A percentile compares a stretch with the other conserved stretches of the same genome.
phyloP scores from a whole-genome alignment of 2,888 invertebrate genomes.

The Tolmerus cingulatus region DNA sequence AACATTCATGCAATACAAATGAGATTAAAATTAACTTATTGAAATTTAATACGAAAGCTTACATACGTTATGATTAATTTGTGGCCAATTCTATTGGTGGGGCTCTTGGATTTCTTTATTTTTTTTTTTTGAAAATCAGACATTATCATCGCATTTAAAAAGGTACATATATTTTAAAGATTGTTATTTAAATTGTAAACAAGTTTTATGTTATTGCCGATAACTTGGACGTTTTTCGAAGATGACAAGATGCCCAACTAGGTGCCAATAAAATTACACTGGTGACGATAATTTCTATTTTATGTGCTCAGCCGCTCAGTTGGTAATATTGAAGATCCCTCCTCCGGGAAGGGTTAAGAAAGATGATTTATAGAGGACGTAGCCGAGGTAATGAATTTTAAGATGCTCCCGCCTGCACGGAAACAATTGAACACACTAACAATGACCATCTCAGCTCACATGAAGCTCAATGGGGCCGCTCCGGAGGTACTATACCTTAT shows the following conservation, averaged over 20 bases:
- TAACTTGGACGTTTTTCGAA: neutral
- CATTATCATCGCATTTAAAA: no score
- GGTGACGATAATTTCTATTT: neutral
- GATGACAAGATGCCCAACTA: neutral
- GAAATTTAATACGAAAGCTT: no score
- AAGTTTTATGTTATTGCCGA: no score
- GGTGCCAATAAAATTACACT: neutral
- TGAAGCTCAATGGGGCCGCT: neutral
- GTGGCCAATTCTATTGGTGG: no score
- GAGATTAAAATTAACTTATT: no score
- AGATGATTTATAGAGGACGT: slow-evolving; percentile 30
- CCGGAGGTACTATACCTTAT: neutral
- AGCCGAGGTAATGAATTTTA: slow-evolving; percentile 37
- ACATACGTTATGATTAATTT: no score
- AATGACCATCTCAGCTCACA: slow-evolving; percentile 24
- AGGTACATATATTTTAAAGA: no score
- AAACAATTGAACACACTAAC: slow-evolving; percentile 40
- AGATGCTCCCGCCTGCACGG: slow-evolving; percentile 32
- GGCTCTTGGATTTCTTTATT: no score
- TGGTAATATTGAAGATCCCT: slow-evolving; percentile 1
- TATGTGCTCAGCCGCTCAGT: neutral
- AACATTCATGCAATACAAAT: no score
- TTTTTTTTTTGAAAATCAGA: no score
- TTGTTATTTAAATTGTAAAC: no score
- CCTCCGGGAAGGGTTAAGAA: slow-evolving; percentile 21